Conservation (phyloP, 2,113 vertebrate species). For the Gasterosteus aculeatus region DNA sequence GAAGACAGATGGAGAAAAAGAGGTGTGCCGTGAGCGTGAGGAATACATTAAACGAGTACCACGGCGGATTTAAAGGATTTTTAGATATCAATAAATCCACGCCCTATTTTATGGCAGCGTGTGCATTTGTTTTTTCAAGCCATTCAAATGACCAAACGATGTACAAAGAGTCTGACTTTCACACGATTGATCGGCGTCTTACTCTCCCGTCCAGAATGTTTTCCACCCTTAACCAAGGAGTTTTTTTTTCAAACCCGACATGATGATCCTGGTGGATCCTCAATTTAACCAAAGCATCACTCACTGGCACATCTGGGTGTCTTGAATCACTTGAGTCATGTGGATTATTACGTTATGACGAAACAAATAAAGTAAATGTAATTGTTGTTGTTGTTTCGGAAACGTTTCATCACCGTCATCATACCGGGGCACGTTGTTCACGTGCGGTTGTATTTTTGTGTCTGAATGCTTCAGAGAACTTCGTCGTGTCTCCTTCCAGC, state of each 20-base stretch:
- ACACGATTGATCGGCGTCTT: not conserved
- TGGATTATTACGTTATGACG: not conserved
- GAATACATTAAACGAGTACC: not conserved
- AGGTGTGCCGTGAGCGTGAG: not conserved
- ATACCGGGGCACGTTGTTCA: not conserved
- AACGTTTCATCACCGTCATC: not conserved
- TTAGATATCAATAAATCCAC: not conserved
- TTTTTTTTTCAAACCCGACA: not conserved
- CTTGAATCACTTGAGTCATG: not conserved
- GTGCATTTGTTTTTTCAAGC: slow-evolving; percentile 4
- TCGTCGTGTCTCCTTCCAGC: slow-evolving; percentile 1
- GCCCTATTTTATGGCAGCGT: not conserved
- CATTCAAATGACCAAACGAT: not conserved
- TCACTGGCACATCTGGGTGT: not conserved
- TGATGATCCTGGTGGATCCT: not conserved
- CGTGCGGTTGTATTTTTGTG: not conserved
- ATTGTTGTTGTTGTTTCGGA: not conserved
- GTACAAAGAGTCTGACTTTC: not conserved
- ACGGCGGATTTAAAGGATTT: not conserved
- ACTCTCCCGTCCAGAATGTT: not conserved
- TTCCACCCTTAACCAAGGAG: not conserved
- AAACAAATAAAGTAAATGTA: not conserved
- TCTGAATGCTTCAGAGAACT: slow-evolving; percentile 4
- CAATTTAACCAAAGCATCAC: not conserved
- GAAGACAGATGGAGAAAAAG: slow-evolving; percentile 1